These are phyloP conservation scores for Amphipoea oculea DNA, from an alignment of 2,888 invertebrate genomes.

Conservation along the genomic window DNA sequence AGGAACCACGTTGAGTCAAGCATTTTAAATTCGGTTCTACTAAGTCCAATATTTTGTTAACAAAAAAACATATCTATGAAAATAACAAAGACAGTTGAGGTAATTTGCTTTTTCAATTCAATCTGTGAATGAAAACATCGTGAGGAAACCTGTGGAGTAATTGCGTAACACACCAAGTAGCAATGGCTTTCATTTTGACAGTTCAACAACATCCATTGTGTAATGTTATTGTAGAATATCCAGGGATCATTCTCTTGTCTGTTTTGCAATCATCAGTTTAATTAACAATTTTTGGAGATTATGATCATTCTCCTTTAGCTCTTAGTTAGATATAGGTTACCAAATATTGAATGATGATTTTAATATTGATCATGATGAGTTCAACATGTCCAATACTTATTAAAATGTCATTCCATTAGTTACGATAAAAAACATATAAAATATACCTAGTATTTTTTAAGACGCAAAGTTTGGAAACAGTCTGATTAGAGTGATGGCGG, in stretches of 20 bases:
- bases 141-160: not conserved
- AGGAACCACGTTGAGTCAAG: constrained; percentile 12
- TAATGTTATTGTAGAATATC: not conserved
- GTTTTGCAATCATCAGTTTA: not conserved
- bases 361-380: not conserved
- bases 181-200: not conserved
- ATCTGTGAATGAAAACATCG: not conserved
- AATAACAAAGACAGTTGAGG: not conserved
- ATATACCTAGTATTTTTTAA: not conserved
- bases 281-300: not conserved
- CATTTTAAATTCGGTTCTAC: constrained; percentile 22
- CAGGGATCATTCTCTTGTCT: not conserved
- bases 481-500: constrained; percentile 28
- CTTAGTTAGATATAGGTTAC: not conserved
- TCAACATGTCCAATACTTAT: not conserved
- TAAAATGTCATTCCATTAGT: not conserved
- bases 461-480: not conserved
- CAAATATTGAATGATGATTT: not conserved
- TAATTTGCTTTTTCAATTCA: not conserved
- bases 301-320: not conserved
- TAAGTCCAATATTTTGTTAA: not conserved
- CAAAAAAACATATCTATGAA: not conserved
- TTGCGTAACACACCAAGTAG: not conserved
- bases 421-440: not conserved
- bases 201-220: not conserved